These are phyloP conservation scores for Melieria crassipennis DNA, from an alignment of 2,888 invertebrate genomes.

Conservation along the genomic window DNA sequence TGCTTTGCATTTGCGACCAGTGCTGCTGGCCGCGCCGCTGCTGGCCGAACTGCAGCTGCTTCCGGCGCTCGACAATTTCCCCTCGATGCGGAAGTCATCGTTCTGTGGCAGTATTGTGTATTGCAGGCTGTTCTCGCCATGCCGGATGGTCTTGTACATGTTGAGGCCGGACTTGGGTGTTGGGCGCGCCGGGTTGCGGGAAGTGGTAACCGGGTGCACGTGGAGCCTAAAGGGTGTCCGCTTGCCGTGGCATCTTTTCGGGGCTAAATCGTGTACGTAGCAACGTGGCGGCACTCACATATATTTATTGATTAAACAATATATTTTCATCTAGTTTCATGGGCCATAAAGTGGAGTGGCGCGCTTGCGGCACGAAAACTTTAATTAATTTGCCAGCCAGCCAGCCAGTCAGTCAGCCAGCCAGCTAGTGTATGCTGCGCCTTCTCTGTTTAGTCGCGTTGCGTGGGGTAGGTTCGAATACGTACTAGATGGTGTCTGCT, in stretches of 20 bases:
- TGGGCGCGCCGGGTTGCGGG: no score
- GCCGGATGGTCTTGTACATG: slow-evolving; percentile 81
- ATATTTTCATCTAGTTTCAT: slow-evolving; percentile 16
- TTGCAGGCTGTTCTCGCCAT: slow-evolving; percentile 79
- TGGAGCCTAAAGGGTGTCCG: slow-evolving; percentile 13
- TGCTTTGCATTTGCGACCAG: slow-evolving; percentile 48
- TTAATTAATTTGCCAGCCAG: slow-evolving; percentile 26
- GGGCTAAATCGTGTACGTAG: no score
- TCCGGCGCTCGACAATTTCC: slow-evolving; percentile 70
- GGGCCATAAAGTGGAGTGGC: slow-evolving; percentile 12
- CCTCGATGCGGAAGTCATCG: slow-evolving; percentile 73
- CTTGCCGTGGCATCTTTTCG: slow-evolving; percentile 12
- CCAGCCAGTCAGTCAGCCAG: slow-evolving; percentile 20
- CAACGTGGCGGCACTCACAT: no score
- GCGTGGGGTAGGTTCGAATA: slow-evolving; percentile 43
- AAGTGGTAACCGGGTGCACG: background rate
- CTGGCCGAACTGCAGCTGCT: slow-evolving; percentile 65
- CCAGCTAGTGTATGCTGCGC: slow-evolving; percentile 20
- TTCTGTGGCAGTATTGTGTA: slow-evolving; percentile 80
- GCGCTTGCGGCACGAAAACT: slow-evolving; percentile 22
- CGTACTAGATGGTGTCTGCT: background rate
- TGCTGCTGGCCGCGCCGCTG: slow-evolving; percentile 66
- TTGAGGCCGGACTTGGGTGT: slow-evolving; percentile 26
- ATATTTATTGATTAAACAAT: slow-evolving; percentile 31
- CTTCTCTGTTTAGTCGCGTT: slow-evolving; percentile 26